A percentile compares a stretch with the other conserved stretches of the same genome.
Conservation (phyloP, 2,888 invertebrate species). For the Catocala nupta region DNA sequence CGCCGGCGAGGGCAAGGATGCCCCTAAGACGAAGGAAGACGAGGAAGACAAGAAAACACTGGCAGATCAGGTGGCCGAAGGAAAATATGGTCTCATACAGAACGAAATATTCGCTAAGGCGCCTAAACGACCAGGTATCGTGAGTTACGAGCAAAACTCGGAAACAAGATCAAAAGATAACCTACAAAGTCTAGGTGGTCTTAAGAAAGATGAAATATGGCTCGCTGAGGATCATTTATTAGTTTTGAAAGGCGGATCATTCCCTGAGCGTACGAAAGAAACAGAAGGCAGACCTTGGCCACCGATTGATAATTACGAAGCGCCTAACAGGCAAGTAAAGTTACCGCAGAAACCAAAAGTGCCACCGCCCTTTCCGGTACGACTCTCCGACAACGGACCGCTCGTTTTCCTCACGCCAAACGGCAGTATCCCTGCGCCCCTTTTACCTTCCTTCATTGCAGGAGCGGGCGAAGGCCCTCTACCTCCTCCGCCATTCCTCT, state of each 20-base stretch:
- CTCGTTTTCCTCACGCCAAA: constrained; percentile 95
- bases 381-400: constrained; percentile 94
- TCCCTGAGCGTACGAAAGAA: constrained; percentile 86
- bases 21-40: constrained; percentile 75
- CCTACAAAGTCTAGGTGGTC: constrained; percentile 92
- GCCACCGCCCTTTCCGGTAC: constrained; percentile 97
- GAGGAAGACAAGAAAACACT: constrained; percentile 94
- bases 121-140: constrained; percentile 92
- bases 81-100: constrained; percentile 96
- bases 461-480: constrained; percentile 87
- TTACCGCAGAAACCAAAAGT: constrained; percentile 93
- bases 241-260: constrained; percentile 93
- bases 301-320: constrained; percentile 94
- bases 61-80: constrained; percentile 96
- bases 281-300: constrained; percentile 89
- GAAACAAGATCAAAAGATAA: constrained; percentile 93
- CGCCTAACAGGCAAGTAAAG: constrained; percentile 94
- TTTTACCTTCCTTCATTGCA: constrained; percentile 90
- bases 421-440: constrained; percentile 90
- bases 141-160: constrained; percentile 93
- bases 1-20: constrained; percentile 90
- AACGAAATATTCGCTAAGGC: constrained; percentile 92
- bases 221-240: constrained; percentile 95
- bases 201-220: constrained; percentile 96
- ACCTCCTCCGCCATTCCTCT: constrained; percentile 87